Evolutionary conservation across 2,113 vertebrate genomes (phyloP).

Genomic region (Labrus mixtus): DNA sequence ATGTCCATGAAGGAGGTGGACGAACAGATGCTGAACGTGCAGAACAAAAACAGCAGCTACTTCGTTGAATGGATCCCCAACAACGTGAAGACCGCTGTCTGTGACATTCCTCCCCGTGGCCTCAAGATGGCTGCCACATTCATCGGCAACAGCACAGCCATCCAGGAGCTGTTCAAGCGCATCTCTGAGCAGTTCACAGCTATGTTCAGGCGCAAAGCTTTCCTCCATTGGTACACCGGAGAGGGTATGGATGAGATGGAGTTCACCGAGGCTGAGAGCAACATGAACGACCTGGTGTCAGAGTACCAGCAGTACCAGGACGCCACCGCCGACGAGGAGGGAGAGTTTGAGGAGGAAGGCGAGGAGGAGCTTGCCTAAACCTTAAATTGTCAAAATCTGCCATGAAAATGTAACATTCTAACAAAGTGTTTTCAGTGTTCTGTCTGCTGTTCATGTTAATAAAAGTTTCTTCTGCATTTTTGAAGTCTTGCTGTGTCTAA

Average conservation of each 20-base stretch:
- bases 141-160: slow-evolving; percentile 93
- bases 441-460: slow-evolving; percentile 66
- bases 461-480: slow-evolving; percentile 59
- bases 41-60: slow-evolving; percentile 97
- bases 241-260: slow-evolving; percentile 97
- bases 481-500: neutral
- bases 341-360: slow-evolving; percentile 92
- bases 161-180: slow-evolving; percentile 96
- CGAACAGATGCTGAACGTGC: slow-evolving; percentile 93
- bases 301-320: slow-evolving; percentile 99
- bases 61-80: slow-evolving; percentile 96
- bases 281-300: slow-evolving; percentile 96
- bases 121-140: slow-evolving; percentile 95
- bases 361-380: slow-evolving; percentile 81
- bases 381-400: slow-evolving; percentile 26
- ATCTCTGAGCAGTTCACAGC: slow-evolving; percentile 95
- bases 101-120: slow-evolving; percentile 91
- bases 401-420: slow-evolving; percentile 39
- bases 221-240: slow-evolving; percentile 94
- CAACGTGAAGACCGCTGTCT: slow-evolving; percentile 94
- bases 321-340: slow-evolving; percentile 95
- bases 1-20: slow-evolving; percentile 90
- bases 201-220: slow-evolving; percentile 93
- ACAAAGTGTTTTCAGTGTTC: slow-evolving; percentile 48
- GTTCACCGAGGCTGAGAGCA: slow-evolving; percentile 93